phyloP scores from a whole-genome alignment of 2,113 vertebrate genomes.

The Etia nguti region DNA sequence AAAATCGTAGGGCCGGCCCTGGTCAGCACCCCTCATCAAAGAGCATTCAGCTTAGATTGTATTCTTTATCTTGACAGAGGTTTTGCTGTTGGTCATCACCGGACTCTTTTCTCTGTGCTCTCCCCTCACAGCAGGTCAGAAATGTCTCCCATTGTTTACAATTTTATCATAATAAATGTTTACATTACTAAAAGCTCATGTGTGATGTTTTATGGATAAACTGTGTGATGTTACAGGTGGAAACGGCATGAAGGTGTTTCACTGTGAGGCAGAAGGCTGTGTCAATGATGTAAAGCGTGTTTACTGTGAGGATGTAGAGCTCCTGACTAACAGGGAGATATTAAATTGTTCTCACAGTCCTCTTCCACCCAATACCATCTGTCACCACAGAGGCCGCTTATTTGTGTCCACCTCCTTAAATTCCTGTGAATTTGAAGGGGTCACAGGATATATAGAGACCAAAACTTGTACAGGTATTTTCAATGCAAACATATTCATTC shows the following conservation, averaged over 20 bases:
- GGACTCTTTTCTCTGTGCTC: not conserved
- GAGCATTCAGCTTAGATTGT: not conserved
- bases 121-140: not conserved
- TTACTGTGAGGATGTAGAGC: not conserved
- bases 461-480: not conserved
- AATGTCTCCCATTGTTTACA: not conserved
- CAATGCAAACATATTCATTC: not conserved
- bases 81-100: not conserved
- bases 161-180: not conserved
- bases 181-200: not conserved
- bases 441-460: accelerated
- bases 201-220: not conserved
- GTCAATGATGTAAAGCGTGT: accelerated
- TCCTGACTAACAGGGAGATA: accelerated
- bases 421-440: not conserved
- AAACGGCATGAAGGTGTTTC: accelerated
- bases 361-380: not conserved
- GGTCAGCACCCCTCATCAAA: not conserved
- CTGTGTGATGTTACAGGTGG: not conserved
- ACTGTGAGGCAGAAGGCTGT: not conserved
- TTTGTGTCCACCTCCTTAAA: not conserved
- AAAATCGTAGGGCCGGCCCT: not conserved
- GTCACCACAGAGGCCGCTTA: not conserved
- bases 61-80: not conserved
- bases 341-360: not conserved